Evolutionary conservation across 1,140 invertebrate genomes (phyloP), one percentile per base, ranked within the genome.

Genomic region (Aphelenchoides fujianensis): DNA sequence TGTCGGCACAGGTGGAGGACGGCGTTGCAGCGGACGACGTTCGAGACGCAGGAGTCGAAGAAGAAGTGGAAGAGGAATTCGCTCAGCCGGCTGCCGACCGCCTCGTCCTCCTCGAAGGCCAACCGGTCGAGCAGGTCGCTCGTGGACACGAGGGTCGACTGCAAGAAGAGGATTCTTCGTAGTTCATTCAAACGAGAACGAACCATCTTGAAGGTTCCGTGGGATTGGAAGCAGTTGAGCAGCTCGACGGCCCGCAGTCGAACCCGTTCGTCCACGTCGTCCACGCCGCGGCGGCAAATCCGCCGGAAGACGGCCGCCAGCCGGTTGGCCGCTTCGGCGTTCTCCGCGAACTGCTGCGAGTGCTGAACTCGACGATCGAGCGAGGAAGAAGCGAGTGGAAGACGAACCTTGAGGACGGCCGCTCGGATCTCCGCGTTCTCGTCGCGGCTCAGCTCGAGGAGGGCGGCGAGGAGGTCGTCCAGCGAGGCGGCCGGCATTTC

Each of bases 81-180:
- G 9, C 27, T 30, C 9, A 66, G 16, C 53, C 53, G 36, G 16
- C 16, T 23, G 23, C 53, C 63, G 32, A 66, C 3, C 12, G n/a
- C 27, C n/a, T 37, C 12, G 3, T 37, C 53, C 53, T 66, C 63
- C 53, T 66, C 63, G 32, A 32, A 66, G 31, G 37, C 63, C 12
- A 66, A 30, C 12, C 63, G 1, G 31, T 16, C 23, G 27, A 66
- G 7, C 9, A 66, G 12, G 30, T n/a, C 27, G n/a, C 16, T n/a
- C 27, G 36, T 19, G 31, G n/a, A 16, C 31, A 61, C 59, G 36
- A 61, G n/a, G n/a, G n/a, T n/a, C n/a, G n/a, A n/a, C 16, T 61
- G 31, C 1, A n/a, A 61, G 19, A 61, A 19, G 2, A 31, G 2
- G 28, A 61, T 30, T 61, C n/a, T 61, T 2, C 59, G n/a, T 2